phyloP scores from a whole-genome alignment of 2,888 invertebrate genomes.

The Oxystoma pomonae region DNA sequence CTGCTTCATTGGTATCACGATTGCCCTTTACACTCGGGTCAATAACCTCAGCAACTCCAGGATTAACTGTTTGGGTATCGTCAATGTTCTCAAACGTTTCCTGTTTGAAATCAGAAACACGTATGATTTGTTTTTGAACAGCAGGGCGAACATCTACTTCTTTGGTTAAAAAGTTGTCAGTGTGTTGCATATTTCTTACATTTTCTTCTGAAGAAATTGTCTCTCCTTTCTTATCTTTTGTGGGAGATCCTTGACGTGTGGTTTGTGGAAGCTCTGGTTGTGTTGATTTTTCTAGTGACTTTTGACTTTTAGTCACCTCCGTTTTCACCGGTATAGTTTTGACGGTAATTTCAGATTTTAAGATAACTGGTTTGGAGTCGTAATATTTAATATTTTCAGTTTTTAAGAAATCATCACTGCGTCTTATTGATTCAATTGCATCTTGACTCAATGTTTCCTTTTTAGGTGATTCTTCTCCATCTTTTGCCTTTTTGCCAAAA shows the following conservation, averaged over 20 bases:
- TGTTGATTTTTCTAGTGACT: too few species aligned
- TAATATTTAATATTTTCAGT: slow-evolving; percentile 29
- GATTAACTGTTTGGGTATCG: too few species aligned
- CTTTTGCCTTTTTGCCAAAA: slow-evolving; percentile 32
- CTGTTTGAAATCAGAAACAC: neutral
- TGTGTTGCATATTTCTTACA: slow-evolving; percentile 6
- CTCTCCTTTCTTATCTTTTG: too few species aligned
- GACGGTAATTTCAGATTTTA: too few species aligned
- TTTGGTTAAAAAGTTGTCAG: slow-evolving; percentile 29
- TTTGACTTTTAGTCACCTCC: too few species aligned
- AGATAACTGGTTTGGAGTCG: slow-evolving; percentile 21
- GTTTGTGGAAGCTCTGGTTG: too few species aligned
- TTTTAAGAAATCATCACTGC: slow-evolving; percentile 22
- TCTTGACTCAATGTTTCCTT: slow-evolving; percentile 8
- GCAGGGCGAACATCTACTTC: slow-evolving; percentile 34
- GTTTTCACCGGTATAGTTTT: too few species aligned
- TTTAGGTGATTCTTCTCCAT: slow-evolving; percentile 5
- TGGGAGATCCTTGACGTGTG: too few species aligned
- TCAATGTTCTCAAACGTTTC: neutral
- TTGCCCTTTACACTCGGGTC: neutral
- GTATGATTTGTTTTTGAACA: neutral
- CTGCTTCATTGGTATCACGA: slow-evolving; percentile 1
- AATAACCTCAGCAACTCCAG: neutral
- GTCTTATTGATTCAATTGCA: slow-evolving; percentile 23
- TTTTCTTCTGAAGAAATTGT: slow-evolving; percentile 7